Evolutionary conservation across 2,888 invertebrate species (phyloP).

Genomic region (Heteromurus nitidus): DNA sequence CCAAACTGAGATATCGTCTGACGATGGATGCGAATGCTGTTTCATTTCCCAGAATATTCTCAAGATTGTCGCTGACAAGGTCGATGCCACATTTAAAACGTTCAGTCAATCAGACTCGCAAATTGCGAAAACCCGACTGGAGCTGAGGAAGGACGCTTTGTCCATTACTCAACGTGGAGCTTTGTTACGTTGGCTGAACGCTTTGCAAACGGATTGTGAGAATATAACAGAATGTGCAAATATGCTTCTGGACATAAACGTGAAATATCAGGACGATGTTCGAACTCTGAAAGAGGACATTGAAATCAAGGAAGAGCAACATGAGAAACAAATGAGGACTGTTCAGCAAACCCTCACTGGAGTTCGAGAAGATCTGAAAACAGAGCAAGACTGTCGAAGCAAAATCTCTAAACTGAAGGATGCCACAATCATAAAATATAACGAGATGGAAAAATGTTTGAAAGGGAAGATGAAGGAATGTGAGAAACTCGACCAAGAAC

Average conservation of each 20-base stretch:
- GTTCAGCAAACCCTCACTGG: not conserved
- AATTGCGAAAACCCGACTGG: slow-evolving; percentile 35
- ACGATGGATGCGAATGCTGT: slow-evolving; percentile 56
- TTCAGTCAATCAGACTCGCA: slow-evolving; percentile 37
- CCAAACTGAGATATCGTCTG: slow-evolving; percentile 42
- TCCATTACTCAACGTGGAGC: slow-evolving; percentile 55
- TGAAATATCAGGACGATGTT: slow-evolving; percentile 50
- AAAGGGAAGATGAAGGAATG: slow-evolving; percentile 27
- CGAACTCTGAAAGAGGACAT: slow-evolving; percentile 41
- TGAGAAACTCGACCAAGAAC: slow-evolving; percentile 28
- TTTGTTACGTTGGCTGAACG: slow-evolving; percentile 50
- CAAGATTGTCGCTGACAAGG: slow-evolving; percentile 46
- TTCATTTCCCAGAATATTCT: slow-evolving; percentile 56
- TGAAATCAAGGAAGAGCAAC: slow-evolving; percentile 43
- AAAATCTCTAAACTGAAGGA: slow-evolving; percentile 45
- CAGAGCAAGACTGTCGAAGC: slow-evolving; percentile 21
- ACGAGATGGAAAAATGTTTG: slow-evolving; percentile 26
- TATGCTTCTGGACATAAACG: slow-evolving; percentile 55
- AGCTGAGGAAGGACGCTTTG: slow-evolving; percentile 38
- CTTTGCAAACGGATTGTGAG: slow-evolving; percentile 34
- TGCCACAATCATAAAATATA: slow-evolving; percentile 20
- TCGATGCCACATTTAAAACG: slow-evolving; percentile 29
- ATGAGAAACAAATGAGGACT: slow-evolving; percentile 14
- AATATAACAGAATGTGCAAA: slow-evolving; percentile 42
- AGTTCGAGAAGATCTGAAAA: slow-evolving; percentile 18